phyloP scores from a whole-genome alignment of 2,113 vertebrate species.

The Thryonomys swinderianus region DNA sequence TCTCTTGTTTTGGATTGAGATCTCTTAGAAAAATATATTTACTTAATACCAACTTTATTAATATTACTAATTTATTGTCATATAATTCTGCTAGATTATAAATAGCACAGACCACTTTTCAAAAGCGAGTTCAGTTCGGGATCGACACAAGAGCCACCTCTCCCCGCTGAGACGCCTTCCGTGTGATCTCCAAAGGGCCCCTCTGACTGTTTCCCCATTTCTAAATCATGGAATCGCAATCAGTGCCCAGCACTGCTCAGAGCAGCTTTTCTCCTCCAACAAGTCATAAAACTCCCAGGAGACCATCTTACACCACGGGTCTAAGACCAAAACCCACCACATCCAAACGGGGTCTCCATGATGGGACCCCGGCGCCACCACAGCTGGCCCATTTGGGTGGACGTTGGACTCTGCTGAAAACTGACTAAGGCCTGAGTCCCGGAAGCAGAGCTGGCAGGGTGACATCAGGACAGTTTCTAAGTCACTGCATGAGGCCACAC shows the following conservation, averaged over 20 bases:
- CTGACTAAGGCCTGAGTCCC: neutral
- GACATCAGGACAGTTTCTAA: neutral
- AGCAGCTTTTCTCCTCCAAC: neutral
- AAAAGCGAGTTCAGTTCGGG: neutral
- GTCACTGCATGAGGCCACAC: accelerated
- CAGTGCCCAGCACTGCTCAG: neutral
- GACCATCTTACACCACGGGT: neutral
- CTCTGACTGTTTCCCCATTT: neutral
- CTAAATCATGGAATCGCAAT: neutral
- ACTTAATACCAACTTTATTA: neutral
- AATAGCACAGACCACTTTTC: neutral
- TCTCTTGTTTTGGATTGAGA: neutral
- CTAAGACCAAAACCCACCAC: accelerated
- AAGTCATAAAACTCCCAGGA: accelerated
- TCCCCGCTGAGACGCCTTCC: neutral
- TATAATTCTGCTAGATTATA: neutral
- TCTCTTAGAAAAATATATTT: neutral
- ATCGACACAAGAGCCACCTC: neutral
- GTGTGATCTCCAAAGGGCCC: neutral
- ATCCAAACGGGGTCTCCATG: neutral
- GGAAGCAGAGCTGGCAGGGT: neutral
- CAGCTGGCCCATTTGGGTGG: neutral
- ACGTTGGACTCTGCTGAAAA: neutral
- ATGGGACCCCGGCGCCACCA: neutral
- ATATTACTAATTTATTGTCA: neutral